Conservation (phyloP, 2,797 vertebrate genomes). For the Sebastes vulpes region DNA sequence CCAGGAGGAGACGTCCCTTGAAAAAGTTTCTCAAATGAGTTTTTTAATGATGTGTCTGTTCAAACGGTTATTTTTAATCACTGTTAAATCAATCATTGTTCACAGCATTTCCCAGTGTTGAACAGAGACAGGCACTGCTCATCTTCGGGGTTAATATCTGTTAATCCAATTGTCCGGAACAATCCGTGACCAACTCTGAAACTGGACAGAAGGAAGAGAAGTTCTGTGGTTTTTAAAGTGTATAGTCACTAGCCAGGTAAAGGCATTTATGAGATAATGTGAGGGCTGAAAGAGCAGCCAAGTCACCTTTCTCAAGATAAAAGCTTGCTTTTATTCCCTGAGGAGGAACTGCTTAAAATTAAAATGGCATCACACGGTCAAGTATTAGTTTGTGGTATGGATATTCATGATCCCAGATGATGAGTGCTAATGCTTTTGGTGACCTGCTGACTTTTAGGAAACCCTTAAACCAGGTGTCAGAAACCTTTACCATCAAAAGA, state of each 20-base stretch:
- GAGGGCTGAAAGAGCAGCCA: background rate
- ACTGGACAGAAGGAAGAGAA: background rate
- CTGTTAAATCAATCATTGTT: background rate
- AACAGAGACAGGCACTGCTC: background rate
- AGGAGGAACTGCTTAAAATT: background rate
- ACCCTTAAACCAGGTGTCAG: too few relatives aligned
- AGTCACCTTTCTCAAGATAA: background rate
- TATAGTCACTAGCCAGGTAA: background rate
- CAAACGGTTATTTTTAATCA: background rate
- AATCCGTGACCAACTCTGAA: background rate
- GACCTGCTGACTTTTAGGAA: background rate
- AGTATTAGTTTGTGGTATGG: background rate
- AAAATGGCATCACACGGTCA: background rate
- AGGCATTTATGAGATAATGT: background rate
- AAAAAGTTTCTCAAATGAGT: constrained; percentile 20
- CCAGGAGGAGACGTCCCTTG: constrained; percentile 4
- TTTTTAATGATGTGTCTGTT: constrained; percentile 42
- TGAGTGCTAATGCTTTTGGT: background rate
- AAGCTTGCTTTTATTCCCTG: background rate
- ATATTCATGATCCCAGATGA: background rate
- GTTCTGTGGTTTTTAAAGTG: background rate
- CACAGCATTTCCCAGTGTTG: background rate
- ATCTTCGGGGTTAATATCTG: background rate
- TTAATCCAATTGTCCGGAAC: background rate
- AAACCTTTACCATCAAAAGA: too few relatives aligned